Conservation (phyloP, 2,797 vertebrate species). For the Alosa sapidissima region DNA sequence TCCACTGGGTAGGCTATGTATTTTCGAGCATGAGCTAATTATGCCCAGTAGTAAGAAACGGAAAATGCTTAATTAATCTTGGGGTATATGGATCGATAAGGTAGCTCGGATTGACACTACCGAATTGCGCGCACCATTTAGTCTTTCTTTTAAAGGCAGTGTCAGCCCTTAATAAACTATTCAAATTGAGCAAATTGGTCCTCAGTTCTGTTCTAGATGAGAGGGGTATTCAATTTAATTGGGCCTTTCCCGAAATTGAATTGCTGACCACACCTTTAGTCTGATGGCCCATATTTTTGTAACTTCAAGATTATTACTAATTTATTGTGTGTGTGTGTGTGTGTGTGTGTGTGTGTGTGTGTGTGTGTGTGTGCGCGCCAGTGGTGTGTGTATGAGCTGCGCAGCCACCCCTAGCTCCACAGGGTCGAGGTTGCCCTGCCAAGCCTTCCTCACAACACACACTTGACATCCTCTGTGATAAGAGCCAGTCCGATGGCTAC, state of each 20-base stretch:
- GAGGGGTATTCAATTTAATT: neutral
- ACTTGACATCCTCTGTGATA: neutral
- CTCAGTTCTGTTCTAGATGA: neutral
- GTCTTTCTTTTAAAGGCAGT: neutral
- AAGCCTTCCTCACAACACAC: neutral
- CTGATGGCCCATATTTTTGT: neutral
- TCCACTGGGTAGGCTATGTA: neutral
- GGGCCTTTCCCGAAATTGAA: neutral
- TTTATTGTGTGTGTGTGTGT: neutral
- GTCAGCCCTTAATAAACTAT: too few species aligned
- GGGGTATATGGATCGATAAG: neutral
- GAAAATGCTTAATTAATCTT: neutral
- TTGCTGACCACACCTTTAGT: too few species aligned
- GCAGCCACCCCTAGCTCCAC: neutral
- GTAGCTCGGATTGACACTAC: neutral
- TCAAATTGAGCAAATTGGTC: neutral
- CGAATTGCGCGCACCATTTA: neutral
- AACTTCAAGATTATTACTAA: neutral
- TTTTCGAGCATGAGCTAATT: neutral
- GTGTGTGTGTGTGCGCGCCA: slow-evolving; percentile 18
- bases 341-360: slow-evolving; percentile 18
- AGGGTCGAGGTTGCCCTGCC: slow-evolving; percentile 23
- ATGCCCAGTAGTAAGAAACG: neutral
- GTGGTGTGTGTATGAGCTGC: slow-evolving; percentile 19
- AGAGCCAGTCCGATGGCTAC: slow-evolving; percentile 71